phyloP scores from a whole-genome alignment of 2,888 invertebrate species.

The Nebria brevicollis region DNA sequence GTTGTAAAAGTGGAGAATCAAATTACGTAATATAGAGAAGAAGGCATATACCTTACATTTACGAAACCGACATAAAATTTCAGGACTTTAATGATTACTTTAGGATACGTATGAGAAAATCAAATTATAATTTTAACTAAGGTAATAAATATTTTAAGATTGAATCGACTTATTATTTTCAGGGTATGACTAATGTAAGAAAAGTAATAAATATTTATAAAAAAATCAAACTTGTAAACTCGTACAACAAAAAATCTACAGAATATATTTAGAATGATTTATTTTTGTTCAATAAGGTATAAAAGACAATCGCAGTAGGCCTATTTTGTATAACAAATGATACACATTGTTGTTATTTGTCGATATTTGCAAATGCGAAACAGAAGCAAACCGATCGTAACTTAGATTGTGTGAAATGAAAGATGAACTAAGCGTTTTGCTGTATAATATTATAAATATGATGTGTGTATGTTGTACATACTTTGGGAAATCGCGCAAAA shows the following conservation, averaged over 20 bases:
- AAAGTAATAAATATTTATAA: background rate
- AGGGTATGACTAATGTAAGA: slow-evolving; percentile 23
- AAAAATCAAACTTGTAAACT: slow-evolving; percentile 36
- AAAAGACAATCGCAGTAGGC: slow-evolving; percentile 62
- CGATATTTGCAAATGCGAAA: slow-evolving; percentile 11
- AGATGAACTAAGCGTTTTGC: slow-evolving; percentile 2
- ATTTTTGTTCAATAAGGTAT: slow-evolving; percentile 45
- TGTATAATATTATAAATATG: slow-evolving; percentile 31
- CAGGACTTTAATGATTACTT: too few relatives aligned
- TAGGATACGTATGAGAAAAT: too few relatives aligned
- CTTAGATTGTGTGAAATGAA: background rate
- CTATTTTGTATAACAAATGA: slow-evolving; percentile 58
- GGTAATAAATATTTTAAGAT: background rate
- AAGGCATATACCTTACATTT: too few relatives aligned
- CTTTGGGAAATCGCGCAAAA: slow-evolving; percentile 32
- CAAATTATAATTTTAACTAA: background rate
- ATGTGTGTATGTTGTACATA: slow-evolving; percentile 44
- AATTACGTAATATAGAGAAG: too few relatives aligned
- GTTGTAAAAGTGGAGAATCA: too few relatives aligned
- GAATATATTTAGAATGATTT: slow-evolving; percentile 48
- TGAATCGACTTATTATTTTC: background rate
- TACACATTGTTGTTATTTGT: slow-evolving; percentile 39
- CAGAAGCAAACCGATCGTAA: slow-evolving; percentile 26
- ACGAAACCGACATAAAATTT: too few relatives aligned
- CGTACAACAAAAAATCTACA: slow-evolving; percentile 32